These are phyloP conservation scores for Pasiphila rectangulata DNA, from an alignment of 2,888 invertebrate species.

Conservation along the genomic window DNA sequence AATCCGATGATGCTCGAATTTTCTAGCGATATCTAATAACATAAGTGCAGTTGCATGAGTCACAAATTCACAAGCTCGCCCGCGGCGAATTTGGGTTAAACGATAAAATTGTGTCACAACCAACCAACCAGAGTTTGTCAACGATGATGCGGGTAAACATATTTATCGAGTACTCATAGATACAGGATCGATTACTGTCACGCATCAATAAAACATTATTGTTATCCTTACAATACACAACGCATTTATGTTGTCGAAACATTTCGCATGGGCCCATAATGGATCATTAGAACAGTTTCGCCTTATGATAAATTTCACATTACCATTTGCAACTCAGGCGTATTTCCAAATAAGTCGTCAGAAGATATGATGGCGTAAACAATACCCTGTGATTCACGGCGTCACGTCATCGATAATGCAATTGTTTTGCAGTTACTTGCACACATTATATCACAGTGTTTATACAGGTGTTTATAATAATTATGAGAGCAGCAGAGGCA, in stretches of 20 bases:
- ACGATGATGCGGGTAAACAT: slow-evolving; percentile 58
- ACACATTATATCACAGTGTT: slow-evolving; percentile 44
- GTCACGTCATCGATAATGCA: slow-evolving; percentile 45
- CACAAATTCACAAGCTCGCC: slow-evolving; percentile 51
- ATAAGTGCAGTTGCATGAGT: slow-evolving; percentile 37
- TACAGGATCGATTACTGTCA: slow-evolving; percentile 42
- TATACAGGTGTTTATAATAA: slow-evolving; percentile 34
- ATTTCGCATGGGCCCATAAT: slow-evolving; percentile 18
- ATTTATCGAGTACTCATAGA: slow-evolving; percentile 40
- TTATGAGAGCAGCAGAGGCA: slow-evolving; percentile 11
- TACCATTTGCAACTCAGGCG: slow-evolving; percentile 38
- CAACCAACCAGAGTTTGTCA: slow-evolving; percentile 48
- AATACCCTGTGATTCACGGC: slow-evolving; percentile 56
- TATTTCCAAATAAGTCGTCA: slow-evolving; percentile 49
- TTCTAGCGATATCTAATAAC: slow-evolving; percentile 14
- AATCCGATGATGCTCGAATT: slow-evolving; percentile 20
- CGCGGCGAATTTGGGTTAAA: slow-evolving; percentile 54
- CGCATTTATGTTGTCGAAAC: slow-evolving; percentile 19
- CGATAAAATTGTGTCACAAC: slow-evolving; percentile 54
- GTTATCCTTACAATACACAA: slow-evolving; percentile 29
- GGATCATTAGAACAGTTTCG: slow-evolving; percentile 14
- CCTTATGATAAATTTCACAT: slow-evolving; percentile 41
- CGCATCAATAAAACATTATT: slow-evolving; percentile 35
- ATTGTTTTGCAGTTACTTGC: slow-evolving; percentile 49
- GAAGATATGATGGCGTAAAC: slow-evolving; percentile 51